Base-by-base conservation (phyloP, 2,888 invertebrate species). In the Argyresthia albistria region DNA sequence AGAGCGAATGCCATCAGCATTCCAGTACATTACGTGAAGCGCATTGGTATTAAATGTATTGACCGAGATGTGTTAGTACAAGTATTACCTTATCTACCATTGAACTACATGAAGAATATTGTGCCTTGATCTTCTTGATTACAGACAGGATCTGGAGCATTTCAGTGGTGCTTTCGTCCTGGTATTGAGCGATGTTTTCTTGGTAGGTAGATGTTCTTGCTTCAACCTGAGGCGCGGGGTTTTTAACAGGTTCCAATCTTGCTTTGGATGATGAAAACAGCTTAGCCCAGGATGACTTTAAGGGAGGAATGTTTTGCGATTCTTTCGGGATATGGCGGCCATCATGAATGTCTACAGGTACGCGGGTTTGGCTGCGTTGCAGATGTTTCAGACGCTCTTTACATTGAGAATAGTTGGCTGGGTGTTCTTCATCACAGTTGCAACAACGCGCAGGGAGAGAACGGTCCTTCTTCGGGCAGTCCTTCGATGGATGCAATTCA, bases 361-460 rank as follows among this genome's bases (percentile, higher is more conserved):
- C n/a, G n/a, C n/a, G 4, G 8, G 9, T n/a, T n/a, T 46, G 14
- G 15, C 4, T 7, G n/a, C 54, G 54, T n/a, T 54, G 11, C 0
- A 54, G 12, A 43, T 54, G 51, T 48, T 54, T 51, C 1, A 53
- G 37, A 1, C 53, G 46, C 36, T 50, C 51, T 9, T 12, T 43
- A 35, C 55, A 55, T 16, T 55, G 46, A 1, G 43, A 39, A 35
- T 50, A 55, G 12, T 52, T 55, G 14, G 52, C 55, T 14, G 55
- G 52, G 35, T 55, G 55, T 1, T 50, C 50, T 43, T 50, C n/a
- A 10, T 52, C 45, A 35, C 52, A 54, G 35, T 54, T 54, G 39
- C 54, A 54, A 35, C 52, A 54, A 1, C 43, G 50, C 0, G 52
- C 52, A 1, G 52, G 52, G 36, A 39, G 37, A 8, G 43, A 25